Evolutionary conservation across 2,888 invertebrate species (phyloP).

Genomic region (Diadegma fenestrale): DNA sequence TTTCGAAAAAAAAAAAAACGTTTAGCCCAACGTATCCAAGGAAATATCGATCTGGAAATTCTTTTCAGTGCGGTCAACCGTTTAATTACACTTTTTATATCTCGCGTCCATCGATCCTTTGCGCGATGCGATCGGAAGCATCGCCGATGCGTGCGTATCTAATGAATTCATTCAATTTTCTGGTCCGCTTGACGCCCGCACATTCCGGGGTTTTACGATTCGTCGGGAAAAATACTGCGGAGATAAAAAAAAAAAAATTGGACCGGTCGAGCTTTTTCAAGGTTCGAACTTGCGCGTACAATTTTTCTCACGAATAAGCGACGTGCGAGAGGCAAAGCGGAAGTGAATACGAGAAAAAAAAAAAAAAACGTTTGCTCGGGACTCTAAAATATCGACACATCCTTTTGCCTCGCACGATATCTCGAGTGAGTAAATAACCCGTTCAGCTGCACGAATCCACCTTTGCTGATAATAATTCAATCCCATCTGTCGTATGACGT

Average conservation of each 20-base stretch:
- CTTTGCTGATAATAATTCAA: constrained; percentile 37
- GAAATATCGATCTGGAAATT: too few species aligned
- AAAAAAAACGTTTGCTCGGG: not conserved
- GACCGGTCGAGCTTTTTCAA: not conserved
- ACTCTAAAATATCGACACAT: not conserved
- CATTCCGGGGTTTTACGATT: constrained; percentile 13
- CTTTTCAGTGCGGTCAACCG: not conserved
- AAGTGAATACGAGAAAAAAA: not conserved
- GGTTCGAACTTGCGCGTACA: not conserved
- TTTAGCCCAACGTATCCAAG: too few species aligned
- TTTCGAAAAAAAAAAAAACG: too few species aligned
- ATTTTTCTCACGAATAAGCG: not conserved
- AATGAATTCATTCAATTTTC: constrained; percentile 51
- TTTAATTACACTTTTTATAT: constrained; percentile 1
- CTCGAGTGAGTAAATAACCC: not conserved
- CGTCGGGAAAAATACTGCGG: not conserved
- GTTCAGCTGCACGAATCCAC: constrained; percentile 48
- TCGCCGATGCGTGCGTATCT: not conserved
- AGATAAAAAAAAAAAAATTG: not conserved
- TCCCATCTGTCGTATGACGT: constrained; percentile 51
- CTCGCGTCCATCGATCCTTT: not conserved
- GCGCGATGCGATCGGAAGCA: not conserved
- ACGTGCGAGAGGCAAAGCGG: not conserved
- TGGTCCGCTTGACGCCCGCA: not conserved
- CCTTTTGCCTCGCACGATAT: constrained; percentile 2